phyloP scores from a whole-genome alignment of 2,797 vertebrate genomes.

The Anguilla anguilla region DNA sequence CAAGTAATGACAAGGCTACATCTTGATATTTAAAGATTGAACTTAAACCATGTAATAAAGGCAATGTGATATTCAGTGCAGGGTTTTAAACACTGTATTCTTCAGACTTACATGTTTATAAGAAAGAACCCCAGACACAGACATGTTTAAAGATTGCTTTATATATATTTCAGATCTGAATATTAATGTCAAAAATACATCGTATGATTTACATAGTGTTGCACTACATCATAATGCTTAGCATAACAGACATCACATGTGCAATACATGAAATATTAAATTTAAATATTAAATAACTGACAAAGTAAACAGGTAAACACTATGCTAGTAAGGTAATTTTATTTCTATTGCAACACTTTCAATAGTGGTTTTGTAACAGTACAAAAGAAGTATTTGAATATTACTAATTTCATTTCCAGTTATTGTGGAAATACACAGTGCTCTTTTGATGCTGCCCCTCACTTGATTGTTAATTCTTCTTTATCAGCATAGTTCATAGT shows the following conservation, averaged over 20 bases:
- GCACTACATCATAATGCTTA: slow-evolving; percentile 95
- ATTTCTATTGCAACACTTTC: slow-evolving; percentile 96
- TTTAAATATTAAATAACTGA: slow-evolving; percentile 99
- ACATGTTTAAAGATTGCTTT: slow-evolving; percentile 67
- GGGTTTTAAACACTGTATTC: background rate
- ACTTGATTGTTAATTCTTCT: slow-evolving; percentile 58
- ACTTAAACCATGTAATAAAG: background rate
- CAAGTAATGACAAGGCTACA: background rate
- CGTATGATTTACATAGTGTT: slow-evolving; percentile 96
- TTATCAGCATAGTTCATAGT: slow-evolving; percentile 77
- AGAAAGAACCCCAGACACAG: slow-evolving; percentile 49
- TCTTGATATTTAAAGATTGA: background rate
- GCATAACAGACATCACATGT: slow-evolving; percentile 92
- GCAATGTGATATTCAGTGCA: background rate
- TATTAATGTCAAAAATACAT: slow-evolving; percentile 99
- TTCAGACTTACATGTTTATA: slow-evolving; percentile 2
- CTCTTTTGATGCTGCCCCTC: slow-evolving; percentile 74
- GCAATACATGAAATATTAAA: slow-evolving; percentile 94
- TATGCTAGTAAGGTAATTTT: slow-evolving; percentile 86
- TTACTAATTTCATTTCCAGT: slow-evolving; percentile 87
- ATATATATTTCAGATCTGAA: slow-evolving; percentile 96
- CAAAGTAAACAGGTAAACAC: slow-evolving; percentile 97
- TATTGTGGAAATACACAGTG: slow-evolving; percentile 86
- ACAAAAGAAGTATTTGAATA: slow-evolving; percentile 87
- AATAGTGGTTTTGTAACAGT: slow-evolving; percentile 95